Percentiles rank a stretch among this genome's conserved stretches.
phyloP scores from a whole-genome alignment of 2,888 invertebrate genomes.

The Pollenia amentaria region DNA sequence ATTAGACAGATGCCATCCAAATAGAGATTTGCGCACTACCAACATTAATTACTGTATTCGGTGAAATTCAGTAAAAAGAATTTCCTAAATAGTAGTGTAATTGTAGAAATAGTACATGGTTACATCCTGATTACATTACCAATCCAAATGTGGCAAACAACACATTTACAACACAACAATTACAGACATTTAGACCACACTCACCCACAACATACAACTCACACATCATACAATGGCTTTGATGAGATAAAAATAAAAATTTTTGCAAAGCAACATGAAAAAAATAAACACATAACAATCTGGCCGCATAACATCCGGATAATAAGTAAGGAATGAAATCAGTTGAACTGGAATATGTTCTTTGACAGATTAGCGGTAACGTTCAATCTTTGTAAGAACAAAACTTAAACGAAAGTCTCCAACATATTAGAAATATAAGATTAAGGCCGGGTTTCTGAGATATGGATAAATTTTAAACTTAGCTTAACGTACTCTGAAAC shows the following conservation, averaged over 20 bases:
- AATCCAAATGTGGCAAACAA: neutral
- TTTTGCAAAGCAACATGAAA: neutral
- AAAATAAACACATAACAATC: no score
- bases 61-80: neutral
- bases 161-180: neutral
- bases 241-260: neutral
- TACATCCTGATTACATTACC: neutral
- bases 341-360: no score
- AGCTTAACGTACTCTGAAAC: no score
- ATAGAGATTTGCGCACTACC: neutral
- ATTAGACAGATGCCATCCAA: neutral
- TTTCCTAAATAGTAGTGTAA: neutral
- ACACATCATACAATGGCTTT: neutral
- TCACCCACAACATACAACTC: neutral
- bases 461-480: no score
- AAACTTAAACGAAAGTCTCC: no score
- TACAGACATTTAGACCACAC: neutral
- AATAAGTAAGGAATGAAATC: no score
- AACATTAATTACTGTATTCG: no score
- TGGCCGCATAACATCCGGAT: no score
- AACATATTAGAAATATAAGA: no score
- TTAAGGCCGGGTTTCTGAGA: no score
- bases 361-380: no score
- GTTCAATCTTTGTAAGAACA: no score
- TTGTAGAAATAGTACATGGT: neutral